Percentiles rank a stretch among this genome's conserved stretches.
These are phyloP conservation scores for Aplysia californica DNA, from an alignment of 1,140 invertebrate genomes.

Conservation along the genomic window DNA sequence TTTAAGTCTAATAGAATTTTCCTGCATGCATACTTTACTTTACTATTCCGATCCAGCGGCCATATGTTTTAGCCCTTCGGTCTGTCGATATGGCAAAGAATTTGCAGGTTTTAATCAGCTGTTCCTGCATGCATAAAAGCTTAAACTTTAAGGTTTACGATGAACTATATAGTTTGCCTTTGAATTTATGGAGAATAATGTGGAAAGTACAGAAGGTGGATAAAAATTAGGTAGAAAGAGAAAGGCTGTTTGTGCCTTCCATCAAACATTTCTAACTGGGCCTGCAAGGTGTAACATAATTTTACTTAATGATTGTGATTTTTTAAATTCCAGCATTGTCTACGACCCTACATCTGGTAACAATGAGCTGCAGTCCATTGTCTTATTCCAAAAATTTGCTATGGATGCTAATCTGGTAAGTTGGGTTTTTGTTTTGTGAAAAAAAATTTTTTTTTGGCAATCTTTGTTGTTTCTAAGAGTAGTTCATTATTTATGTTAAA, in stretches of 20 bases:
- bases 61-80: too few species aligned
- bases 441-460: too few species aligned
- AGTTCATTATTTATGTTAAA: too few species aligned
- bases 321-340: background rate
- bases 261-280: too few species aligned
- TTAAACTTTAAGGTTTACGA: background rate
- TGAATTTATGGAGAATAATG: background rate
- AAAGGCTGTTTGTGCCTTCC: too few species aligned
- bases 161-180: background rate
- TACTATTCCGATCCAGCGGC: too few species aligned
- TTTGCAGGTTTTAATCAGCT: too few species aligned
- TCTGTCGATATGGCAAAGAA: too few species aligned
- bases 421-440: background rate
- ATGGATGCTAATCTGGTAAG: background rate
- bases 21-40: too few species aligned
- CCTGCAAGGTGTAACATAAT: background rate
- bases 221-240: too few species aligned
- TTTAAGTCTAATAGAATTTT: too few species aligned
- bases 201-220: background rate
- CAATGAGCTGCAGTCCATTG: background rate
- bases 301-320: background rate
- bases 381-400: background rate
- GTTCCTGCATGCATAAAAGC: background rate
- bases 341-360: background rate
- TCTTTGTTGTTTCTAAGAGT: too few species aligned